These are phyloP conservation scores for Drosophila nigromelanica DNA, from an alignment of 1,140 invertebrate genomes.

Conservation along the genomic window DNA sequence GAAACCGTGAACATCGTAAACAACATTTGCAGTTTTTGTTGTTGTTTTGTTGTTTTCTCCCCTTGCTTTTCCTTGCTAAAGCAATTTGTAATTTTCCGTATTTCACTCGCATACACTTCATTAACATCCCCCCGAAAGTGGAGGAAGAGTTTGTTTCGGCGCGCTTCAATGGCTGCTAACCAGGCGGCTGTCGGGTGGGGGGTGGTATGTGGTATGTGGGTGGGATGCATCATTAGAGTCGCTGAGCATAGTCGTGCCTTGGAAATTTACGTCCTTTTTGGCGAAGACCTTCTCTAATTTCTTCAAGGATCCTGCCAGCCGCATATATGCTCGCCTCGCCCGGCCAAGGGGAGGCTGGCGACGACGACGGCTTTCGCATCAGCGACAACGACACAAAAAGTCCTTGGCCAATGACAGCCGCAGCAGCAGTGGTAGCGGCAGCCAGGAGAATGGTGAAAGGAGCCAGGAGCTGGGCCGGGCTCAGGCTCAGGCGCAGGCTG, in stretches of 20 bases:
- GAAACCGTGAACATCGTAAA: constrained; percentile 83
- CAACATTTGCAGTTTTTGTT: constrained; percentile 72
- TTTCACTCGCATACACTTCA: constrained; percentile 82
- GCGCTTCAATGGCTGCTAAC: constrained; percentile 73
- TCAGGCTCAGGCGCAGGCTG: constrained; percentile 68
- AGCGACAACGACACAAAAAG: constrained; percentile 79
- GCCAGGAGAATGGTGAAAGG: constrained; percentile 36
- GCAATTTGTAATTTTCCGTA: constrained; percentile 82
- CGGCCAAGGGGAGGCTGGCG: constrained; percentile 13
- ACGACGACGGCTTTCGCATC: constrained; percentile 44
- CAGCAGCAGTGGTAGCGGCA: constrained; percentile 17
- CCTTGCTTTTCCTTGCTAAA: constrained; percentile 33
- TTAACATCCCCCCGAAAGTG: constrained; percentile 59
- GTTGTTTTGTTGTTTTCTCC: constrained; percentile 17
- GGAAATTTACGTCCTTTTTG: constrained; percentile 79
- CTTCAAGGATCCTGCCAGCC: constrained; percentile 67
- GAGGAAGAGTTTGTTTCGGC: constrained; percentile 62
- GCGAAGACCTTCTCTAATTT: constrained; percentile 78
- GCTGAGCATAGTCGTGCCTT: constrained; percentile 58
- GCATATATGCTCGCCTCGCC: constrained; percentile 45
- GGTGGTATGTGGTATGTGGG: constrained; percentile 20
- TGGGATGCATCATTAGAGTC: constrained; percentile 77
- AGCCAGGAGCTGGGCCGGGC: constrained; percentile 47
- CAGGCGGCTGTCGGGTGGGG: constrained; percentile 12
- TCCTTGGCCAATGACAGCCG: constrained; percentile 76